phyloP scores from a whole-genome alignment of 2,888 invertebrate species.

The Phalangium opilio region DNA sequence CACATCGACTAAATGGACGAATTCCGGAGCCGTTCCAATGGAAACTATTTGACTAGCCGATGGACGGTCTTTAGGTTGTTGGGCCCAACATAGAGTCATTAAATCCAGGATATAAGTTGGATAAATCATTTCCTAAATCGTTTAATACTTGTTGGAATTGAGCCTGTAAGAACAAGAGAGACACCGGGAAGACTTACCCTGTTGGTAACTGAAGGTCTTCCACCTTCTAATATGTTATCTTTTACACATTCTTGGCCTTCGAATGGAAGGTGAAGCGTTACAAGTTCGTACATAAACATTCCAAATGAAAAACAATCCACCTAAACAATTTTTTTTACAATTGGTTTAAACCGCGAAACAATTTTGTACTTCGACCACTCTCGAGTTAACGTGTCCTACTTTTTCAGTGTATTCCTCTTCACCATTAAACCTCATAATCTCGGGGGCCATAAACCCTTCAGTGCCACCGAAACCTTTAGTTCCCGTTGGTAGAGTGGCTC shows the following conservation, averaged over 20 bases:
- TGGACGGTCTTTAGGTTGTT: conserved; percentile 59
- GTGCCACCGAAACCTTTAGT: conserved; percentile 97
- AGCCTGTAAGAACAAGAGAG: no score
- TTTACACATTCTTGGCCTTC: conserved; percentile 94
- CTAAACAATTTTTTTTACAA: no score
- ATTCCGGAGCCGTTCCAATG: conserved; percentile 80
- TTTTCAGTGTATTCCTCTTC: conserved; percentile 98
- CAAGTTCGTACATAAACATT: conserved; percentile 91
- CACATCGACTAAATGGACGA: conserved; percentile 68
- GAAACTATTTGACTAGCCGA: conserved; percentile 89
- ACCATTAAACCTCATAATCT: conserved; percentile 94
- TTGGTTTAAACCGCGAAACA: no score
- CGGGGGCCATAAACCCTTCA: conserved; percentile 98
- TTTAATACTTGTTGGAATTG: no score
- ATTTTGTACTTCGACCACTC: no score
- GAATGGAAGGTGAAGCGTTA: conserved; percentile 58
- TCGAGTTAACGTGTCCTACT: conserved; percentile 36
- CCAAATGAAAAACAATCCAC: conserved; percentile 98
- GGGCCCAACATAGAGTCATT: conserved; percentile 93
- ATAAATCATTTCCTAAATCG: conserved; percentile 16
- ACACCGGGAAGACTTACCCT: conserved; percentile 52
- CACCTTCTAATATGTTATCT: conserved; percentile 88
- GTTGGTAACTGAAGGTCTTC: conserved; percentile 70
- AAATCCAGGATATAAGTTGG: conserved; percentile 62
- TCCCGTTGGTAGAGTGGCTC: conserved; percentile 71